phyloP scores from a whole-genome alignment of 1,140 invertebrate genomes.

The Coelopa frigida region DNA sequence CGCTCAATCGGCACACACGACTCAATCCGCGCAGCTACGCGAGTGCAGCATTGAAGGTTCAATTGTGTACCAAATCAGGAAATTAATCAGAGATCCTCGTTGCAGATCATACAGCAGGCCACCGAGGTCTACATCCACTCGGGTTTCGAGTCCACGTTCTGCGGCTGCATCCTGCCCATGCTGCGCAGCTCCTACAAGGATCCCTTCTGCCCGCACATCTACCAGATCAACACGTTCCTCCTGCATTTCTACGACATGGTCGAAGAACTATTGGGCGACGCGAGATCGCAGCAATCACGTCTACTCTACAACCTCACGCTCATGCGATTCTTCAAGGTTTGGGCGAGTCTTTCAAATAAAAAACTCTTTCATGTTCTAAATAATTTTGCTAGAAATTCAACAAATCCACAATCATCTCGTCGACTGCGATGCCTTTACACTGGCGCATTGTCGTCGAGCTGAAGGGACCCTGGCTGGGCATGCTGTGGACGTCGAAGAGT shows the following conservation, averaged over 20 bases:
- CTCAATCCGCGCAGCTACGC: conserved; percentile 3
- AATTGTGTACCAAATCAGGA: background rate
- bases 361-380: too few species aligned
- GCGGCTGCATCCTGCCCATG: conserved; percentile 14
- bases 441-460: conserved; percentile 10
- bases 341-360: too few species aligned
- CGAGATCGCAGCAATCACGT: conserved; percentile 1
- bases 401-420: conserved; percentile 9
- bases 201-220: conserved; percentile 11
- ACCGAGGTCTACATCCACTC: conserved; percentile 12
- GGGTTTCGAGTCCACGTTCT: conserved; percentile 10
- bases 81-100: background rate
- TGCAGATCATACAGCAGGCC: conserved; percentile 11
- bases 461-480: conserved; percentile 12
- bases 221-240: conserved; percentile 10
- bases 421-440: conserved; percentile 4
- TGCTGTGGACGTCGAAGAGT: conserved; percentile 14
- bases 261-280: conserved; percentile 9
- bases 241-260: conserved; percentile 13
- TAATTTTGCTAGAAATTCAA: conserved; percentile 13
- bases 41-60: conserved; percentile 6
- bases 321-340: conserved; percentile 13
- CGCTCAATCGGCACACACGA: background rate
- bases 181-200: conserved; percentile 13
- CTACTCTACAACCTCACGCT: conserved; percentile 8